Evolutionary conservation across 2,113 vertebrate genomes (phyloP).

Genomic region (Chloebia gouldiae): DNA sequence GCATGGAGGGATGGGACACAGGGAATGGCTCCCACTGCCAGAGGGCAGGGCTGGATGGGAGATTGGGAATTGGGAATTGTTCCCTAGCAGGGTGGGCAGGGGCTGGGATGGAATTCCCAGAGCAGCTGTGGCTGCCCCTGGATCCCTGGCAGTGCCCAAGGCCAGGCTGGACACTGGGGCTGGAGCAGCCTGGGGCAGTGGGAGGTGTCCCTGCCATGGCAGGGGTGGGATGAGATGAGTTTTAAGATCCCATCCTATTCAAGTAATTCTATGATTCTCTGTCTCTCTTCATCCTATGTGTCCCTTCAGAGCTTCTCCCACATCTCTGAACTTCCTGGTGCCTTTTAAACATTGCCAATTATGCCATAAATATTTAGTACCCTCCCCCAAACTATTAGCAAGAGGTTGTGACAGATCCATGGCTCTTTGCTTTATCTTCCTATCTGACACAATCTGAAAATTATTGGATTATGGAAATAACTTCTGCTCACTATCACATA

Average conservation of each 20-base stretch:
- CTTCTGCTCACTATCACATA: neutral
- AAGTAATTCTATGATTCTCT: neutral
- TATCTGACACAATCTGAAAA: neutral
- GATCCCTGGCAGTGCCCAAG: neutral
- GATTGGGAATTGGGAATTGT: neutral
- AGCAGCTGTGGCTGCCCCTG: neutral
- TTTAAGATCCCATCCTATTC: neutral
- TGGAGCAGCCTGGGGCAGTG: neutral
- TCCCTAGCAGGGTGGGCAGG: neutral
- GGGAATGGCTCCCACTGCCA: neutral
- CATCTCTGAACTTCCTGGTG: neutral
- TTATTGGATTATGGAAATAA: neutral
- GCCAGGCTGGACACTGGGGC: neutral
- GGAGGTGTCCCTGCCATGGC: neutral
- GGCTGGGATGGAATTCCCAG: neutral
- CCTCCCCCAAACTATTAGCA: neutral
- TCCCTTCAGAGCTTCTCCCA: neutral
- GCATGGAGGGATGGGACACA: rapidly evolving
- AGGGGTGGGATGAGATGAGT: rapidly evolving
- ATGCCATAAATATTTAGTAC: neutral
- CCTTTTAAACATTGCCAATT: neutral
- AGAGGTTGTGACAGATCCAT: neutral
- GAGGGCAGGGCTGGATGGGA: neutral
- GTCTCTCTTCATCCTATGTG: neutral
- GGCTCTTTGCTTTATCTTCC: neutral